A percentile compares a stretch with the other conserved stretches of the same genome.
Conservation (phyloP, 2,888 invertebrate species). For the Chesias legatella region DNA sequence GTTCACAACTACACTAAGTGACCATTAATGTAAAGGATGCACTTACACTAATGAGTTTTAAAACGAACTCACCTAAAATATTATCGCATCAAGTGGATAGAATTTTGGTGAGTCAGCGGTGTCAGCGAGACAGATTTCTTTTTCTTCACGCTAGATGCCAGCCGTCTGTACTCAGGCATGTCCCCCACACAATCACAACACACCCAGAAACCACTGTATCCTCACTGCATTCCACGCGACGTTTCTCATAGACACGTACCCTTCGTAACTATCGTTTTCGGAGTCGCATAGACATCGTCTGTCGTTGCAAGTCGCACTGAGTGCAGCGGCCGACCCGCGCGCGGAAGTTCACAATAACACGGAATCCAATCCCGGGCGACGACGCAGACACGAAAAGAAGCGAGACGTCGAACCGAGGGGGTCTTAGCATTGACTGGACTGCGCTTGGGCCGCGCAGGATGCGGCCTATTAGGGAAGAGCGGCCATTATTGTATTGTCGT, state of each 20-base stretch:
- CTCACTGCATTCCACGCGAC: conserved; percentile 59
- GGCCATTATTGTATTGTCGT: conserved; percentile 78
- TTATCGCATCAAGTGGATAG: conserved; percentile 72
- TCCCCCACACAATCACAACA: conserved; percentile 60
- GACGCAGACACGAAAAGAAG: conserved; percentile 34
- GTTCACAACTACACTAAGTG: conserved; percentile 37
- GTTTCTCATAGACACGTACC: conserved; percentile 11
- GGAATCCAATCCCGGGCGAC: conserved; percentile 43
- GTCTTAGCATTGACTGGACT: conserved; percentile 73
- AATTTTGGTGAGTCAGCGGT: conserved; percentile 55
- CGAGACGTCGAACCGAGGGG: conserved; percentile 42
- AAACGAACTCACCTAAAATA: conserved; percentile 73
- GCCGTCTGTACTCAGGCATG: conserved; percentile 70
- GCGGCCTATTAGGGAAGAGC: conserved; percentile 72
- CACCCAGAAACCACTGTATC: conserved; percentile 52
- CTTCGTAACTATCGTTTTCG: conserved; percentile 28
- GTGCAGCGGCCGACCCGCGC: conserved; percentile 48
- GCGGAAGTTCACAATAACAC: conserved; percentile 51
- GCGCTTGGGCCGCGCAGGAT: conserved; percentile 69
- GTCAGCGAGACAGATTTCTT: conserved; percentile 62
- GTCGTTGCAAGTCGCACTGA: conserved; percentile 29
- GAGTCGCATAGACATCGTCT: conserved; percentile 44
- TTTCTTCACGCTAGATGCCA: conserved; percentile 75
- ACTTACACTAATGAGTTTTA: conserved; percentile 53
- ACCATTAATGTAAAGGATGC: conserved; percentile 43